Evolutionary conservation across 2,888 invertebrate genomes (phyloP).

Genomic region (Orchesella flavescens): DNA sequence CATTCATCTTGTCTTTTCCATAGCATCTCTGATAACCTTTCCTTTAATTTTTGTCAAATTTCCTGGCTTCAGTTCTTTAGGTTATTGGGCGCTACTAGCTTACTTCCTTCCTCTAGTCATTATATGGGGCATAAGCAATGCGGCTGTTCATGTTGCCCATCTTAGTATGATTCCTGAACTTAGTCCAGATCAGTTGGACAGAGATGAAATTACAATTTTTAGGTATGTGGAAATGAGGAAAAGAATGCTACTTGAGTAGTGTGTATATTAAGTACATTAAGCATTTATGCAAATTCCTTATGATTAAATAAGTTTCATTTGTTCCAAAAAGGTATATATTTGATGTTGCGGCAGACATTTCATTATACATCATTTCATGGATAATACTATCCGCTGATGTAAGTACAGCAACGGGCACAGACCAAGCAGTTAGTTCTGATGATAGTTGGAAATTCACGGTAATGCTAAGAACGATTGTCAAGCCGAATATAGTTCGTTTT

Average conservation of each 20-base stretch:
- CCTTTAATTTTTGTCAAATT: slow-evolving; percentile 75
- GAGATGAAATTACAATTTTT: slow-evolving; percentile 75
- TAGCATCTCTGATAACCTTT: slow-evolving; percentile 75
- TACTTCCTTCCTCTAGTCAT: slow-evolving; percentile 74
- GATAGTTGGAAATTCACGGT: slow-evolving; percentile 71
- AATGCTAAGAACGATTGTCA: too few species aligned
- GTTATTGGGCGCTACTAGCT: slow-evolving; percentile 74
- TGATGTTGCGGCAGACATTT: slow-evolving; percentile 59
- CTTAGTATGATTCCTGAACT: slow-evolving; percentile 77
- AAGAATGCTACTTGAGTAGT: too few species aligned
- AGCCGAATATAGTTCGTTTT: too few species aligned
- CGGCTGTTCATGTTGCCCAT: slow-evolving; percentile 77
- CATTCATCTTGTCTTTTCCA: slow-evolving; percentile 72
- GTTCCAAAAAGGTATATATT: slow-evolving; percentile 55
- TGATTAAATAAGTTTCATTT: background rate
- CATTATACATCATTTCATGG: slow-evolving; percentile 58
- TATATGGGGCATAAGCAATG: slow-evolving; percentile 78
- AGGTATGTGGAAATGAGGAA: slow-evolving; percentile 71
- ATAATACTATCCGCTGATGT: slow-evolving; percentile 32
- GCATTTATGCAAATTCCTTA: too few species aligned
- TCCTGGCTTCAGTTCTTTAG: slow-evolving; percentile 71
- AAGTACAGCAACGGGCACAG: background rate
- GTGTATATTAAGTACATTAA: too few species aligned
- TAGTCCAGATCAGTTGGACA: slow-evolving; percentile 73
- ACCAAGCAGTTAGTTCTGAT: slow-evolving; percentile 62